Base-by-base conservation (phyloP, 2,888 invertebrate species). In the Ormyrus labotus region DNA sequence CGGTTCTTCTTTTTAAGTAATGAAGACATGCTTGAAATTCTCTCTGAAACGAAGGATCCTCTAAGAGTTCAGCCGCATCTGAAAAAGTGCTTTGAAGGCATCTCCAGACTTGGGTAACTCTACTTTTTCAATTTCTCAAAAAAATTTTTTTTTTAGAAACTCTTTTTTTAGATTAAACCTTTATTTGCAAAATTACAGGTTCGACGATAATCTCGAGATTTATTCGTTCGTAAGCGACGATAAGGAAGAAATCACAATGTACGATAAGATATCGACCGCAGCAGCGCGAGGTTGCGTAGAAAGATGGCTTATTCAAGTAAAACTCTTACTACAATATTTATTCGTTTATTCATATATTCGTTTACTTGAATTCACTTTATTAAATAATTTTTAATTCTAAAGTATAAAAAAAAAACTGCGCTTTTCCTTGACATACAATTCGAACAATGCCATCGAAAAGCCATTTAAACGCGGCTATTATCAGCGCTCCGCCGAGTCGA, bases 1-100 rank as follows among this genome's bases (percentile, higher is more conserved):
- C 93, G 97, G 89, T 97, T 97, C 89, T 97, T 97, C 92, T 97
- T 97, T 88, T 92, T 98, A 80, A 97, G 97, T 6, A 97, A 97
- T 89, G 96, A 97, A 87, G 97, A 97, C 91, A 95, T 97, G 93
- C 92, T 98, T 85, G 96, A 97, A 91, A 96, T 98, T 85, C 92
- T 98, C 82, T 96, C 97, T 0, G 96, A 97, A 92, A 96, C 96
- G 2, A 96, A 96, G 91, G 96, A 97, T 88, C 96, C 96, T 0
- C 90, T 94, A 7, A 93, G 96, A 85, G 96, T 97, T 2, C 96
- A 97, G 90, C 96, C 96, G 0, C 96, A 97, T 92, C 91, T 97
- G 76, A 95, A 95, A 88, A 97, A 97, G 91, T 96, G 96, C 90
- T 97, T 97, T 89, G 96, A 97, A 91, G 97, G 96, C 68, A 96